These are phyloP conservation scores for Pararge aegeria DNA, from an alignment of 1,140 invertebrate genomes.

Conservation along the genomic window DNA sequence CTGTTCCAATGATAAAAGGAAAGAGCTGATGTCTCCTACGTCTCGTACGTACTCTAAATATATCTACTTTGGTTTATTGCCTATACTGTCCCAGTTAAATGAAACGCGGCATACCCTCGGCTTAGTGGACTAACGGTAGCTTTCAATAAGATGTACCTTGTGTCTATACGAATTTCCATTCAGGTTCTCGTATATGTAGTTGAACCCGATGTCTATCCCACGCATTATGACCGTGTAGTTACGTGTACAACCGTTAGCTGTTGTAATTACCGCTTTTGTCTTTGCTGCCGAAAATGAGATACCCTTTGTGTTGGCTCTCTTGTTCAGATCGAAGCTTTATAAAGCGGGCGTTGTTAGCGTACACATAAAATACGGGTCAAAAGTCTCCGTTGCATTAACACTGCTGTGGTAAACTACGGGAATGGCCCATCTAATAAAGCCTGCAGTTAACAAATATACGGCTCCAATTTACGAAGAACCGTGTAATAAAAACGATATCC, in stretches of 20 bases:
- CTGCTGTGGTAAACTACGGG: neutral
- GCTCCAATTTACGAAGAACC: neutral
- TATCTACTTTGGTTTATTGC: too few species aligned
- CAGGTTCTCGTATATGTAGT: neutral
- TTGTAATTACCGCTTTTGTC: conserved; percentile 70
- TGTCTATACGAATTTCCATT: neutral
- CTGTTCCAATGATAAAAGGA: too few species aligned
- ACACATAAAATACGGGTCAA: conserved; percentile 5
- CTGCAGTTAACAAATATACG: neutral
- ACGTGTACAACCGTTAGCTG: conserved; percentile 48
- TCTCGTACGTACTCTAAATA: too few species aligned
- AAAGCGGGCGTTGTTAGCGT: conserved; percentile 8
- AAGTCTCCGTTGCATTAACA: conserved; percentile 5
- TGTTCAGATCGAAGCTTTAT: conserved; percentile 16
- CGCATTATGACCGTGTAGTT: conserved; percentile 13
- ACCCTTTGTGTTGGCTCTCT: conserved; percentile 46
- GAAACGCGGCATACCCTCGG: too few species aligned
- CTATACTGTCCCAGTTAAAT: too few species aligned
- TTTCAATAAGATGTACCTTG: neutral
- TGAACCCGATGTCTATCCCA: neutral
- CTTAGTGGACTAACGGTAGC: neutral
- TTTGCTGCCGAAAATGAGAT: conserved; percentile 63
- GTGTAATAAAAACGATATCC: neutral
- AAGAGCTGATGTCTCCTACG: too few species aligned
- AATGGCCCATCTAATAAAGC: neutral